Percentiles rank a stretch among this genome's conserved stretches.
Evolutionary conservation across 2,797 vertebrate species (phyloP).

Genomic region (Diceros bicornis): DNA sequence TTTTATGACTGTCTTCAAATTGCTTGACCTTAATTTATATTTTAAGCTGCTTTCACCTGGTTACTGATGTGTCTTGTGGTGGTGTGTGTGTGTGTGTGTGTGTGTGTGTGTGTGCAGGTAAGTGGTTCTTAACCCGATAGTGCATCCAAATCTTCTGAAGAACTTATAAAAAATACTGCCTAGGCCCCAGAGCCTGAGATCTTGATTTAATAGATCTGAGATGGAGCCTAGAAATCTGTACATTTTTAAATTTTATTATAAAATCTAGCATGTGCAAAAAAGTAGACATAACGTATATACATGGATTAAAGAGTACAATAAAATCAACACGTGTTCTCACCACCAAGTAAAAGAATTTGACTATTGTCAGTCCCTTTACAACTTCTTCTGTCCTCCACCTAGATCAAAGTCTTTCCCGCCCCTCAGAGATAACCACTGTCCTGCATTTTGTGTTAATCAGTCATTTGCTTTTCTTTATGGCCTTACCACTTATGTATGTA

Average conservation of each 20-base stretch:
- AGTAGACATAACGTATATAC: neutral
- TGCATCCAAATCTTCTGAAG: neutral
- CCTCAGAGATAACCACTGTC: neutral
- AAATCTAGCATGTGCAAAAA: neutral
- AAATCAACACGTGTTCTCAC: neutral
- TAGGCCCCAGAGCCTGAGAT: neutral
- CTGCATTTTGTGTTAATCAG: neutral
- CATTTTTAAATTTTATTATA: neutral
- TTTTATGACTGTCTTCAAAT: slow-evolving; percentile 11
- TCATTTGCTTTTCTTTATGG: neutral
- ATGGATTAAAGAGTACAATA: neutral
- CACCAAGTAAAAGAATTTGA: neutral
- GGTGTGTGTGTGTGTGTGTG: neutral
- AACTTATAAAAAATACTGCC: neutral
- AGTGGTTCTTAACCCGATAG: neutral
- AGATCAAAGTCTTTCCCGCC: neutral
- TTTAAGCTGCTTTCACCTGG: slow-evolving; percentile 10
- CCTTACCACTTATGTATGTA: neutral
- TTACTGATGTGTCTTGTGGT: neutral
- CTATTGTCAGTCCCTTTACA: neutral
- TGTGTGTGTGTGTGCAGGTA: neutral
- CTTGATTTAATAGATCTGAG: neutral
- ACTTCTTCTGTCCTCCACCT: neutral
- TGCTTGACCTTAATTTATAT: slow-evolving; percentile 15
- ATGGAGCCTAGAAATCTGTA: neutral